Evolutionary conservation across 2,888 invertebrate genomes (phyloP).

Genomic region (Tetragonula carbonaria): DNA sequence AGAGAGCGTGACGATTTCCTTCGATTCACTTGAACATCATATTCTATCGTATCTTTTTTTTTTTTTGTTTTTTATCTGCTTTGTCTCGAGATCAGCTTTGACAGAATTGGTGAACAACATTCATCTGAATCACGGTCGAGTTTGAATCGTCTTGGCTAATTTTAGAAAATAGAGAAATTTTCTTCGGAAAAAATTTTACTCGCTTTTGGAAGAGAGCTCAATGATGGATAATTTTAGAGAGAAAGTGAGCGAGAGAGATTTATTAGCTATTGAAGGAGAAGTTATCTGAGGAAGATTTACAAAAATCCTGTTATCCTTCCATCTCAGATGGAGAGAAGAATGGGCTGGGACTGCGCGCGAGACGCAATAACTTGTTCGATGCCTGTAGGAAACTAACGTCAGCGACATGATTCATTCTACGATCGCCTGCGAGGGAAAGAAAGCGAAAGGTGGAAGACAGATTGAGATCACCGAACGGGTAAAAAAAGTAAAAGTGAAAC

Average conservation of each 20-base stretch:
- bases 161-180: neutral
- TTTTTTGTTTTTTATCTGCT: neutral
- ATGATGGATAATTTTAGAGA: no score
- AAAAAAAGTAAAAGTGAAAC: slow-evolving; percentile 67
- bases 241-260: no score
- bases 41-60: neutral
- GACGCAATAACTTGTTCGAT: neutral
- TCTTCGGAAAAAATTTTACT: neutral
- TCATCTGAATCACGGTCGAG: no score
- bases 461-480: slow-evolving; percentile 54
- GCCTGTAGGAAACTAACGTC: neutral
- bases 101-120: no score
- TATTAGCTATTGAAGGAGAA: no score
- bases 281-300: no score
- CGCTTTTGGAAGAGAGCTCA: no score
- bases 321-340: neutral
- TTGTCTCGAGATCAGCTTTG: no score
- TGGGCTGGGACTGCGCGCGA: neutral
- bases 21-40: no score
- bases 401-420: slow-evolving; percentile 49
- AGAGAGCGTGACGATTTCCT: no score
- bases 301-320: neutral
- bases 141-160: no score
- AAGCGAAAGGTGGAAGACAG: slow-evolving; percentile 33
- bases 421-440: slow-evolving; percentile 9